Evolutionary conservation across 2,888 invertebrate species (phyloP).

Genomic region (Tinea trinotella): DNA sequence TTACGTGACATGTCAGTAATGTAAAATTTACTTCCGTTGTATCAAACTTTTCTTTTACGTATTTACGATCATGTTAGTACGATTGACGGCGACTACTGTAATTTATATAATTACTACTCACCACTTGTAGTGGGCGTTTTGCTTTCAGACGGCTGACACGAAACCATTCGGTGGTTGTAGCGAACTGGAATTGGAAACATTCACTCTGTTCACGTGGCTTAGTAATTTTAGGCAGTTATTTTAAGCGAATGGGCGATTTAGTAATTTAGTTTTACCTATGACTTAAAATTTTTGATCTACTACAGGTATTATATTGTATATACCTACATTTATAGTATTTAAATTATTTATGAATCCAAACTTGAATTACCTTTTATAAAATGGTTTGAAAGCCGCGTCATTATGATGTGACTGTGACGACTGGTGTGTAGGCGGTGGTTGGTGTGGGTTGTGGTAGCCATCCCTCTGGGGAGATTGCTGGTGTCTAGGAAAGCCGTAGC

Average conservation of each 20-base stretch:
- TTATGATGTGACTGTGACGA: constrained; percentile 63
- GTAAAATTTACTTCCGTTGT: background rate
- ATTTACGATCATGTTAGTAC: background rate
- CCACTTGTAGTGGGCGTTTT: constrained; percentile 50
- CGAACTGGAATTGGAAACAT: constrained; percentile 71
- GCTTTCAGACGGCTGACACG: constrained; percentile 81
- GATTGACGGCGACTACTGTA: background rate
- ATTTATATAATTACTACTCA: constrained; percentile 35
- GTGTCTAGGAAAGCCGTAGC: constrained; percentile 67
- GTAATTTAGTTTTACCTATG: background rate
- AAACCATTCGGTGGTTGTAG: constrained; percentile 81
- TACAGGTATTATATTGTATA: background rate
- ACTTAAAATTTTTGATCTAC: background rate
- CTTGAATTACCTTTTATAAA: constrained; percentile 85
- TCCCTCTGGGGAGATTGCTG: constrained; percentile 70
- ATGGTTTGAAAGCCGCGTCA: constrained; percentile 88
- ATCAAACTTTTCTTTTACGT: constrained; percentile 5
- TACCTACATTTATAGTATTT: too few species aligned
- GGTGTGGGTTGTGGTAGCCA: constrained; percentile 70
- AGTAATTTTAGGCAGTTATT: constrained; percentile 15
- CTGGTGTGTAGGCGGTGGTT: constrained; percentile 61
- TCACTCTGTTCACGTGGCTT: constrained; percentile 50
- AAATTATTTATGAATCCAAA: constrained; percentile 25
- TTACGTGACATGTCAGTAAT: background rate
- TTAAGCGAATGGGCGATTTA: background rate